phyloP scores from a whole-genome alignment of 1,140 invertebrate genomes.

The Rhagoletis zephyria region DNA sequence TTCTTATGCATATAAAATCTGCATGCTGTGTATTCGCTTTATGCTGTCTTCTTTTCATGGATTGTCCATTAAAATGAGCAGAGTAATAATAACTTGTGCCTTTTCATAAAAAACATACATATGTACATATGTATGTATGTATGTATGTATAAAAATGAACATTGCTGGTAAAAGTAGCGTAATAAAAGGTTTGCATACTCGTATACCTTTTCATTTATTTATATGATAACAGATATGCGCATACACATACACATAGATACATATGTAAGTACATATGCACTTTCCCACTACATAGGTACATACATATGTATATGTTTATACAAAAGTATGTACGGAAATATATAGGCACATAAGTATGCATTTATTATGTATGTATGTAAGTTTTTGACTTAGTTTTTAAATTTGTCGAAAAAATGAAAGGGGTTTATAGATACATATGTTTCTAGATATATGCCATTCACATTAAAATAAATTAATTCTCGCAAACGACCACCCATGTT shows the following conservation, averaged over 20 bases:
- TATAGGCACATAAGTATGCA: too few species aligned
- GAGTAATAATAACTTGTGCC: neutral
- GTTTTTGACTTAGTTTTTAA: too few species aligned
- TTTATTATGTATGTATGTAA: too few species aligned
- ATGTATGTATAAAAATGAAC: neutral
- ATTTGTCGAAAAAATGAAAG: too few species aligned
- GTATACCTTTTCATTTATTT: neutral
- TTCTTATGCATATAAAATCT: neutral
- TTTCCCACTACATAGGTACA: neutral
- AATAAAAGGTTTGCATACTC: neutral
- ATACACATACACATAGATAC: neutral
- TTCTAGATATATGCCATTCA: too few species aligned
- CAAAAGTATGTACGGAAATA: too few species aligned
- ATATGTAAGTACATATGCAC: neutral
- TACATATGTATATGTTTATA: neutral
- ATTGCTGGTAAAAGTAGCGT: neutral
- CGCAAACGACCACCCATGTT: too few species aligned
- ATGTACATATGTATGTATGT: neutral
- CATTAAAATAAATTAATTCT: too few species aligned
- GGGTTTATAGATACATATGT: too few species aligned
- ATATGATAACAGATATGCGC: neutral
- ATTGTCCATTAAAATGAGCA: neutral
- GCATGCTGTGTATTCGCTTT: neutral
- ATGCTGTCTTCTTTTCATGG: neutral
- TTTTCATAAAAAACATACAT: neutral